A percentile compares a stretch with the other conserved stretches of the same genome.
These are phyloP conservation scores for Idaea straminata DNA, from an alignment of 2,888 invertebrate species.

Conservation along the genomic window DNA sequence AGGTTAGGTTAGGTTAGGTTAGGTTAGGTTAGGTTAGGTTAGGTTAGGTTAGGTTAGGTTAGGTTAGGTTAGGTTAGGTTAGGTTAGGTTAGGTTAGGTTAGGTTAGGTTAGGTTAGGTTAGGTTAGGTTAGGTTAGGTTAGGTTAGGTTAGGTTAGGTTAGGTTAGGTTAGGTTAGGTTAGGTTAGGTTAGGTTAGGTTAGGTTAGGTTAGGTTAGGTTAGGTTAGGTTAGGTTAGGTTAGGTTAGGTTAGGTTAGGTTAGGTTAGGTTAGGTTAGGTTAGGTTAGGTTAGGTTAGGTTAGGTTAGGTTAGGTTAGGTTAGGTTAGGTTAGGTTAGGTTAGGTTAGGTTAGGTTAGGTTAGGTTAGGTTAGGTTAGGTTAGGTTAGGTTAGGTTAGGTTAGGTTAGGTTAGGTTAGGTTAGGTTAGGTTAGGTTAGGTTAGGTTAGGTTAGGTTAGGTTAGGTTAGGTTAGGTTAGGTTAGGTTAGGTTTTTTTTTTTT, in stretches of 20 bases:
- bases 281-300: constrained; percentile 15
- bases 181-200: constrained; percentile 9
- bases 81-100: constrained; percentile 26
- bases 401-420: constrained; percentile 1
- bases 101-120: constrained; percentile 21
- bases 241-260: constrained; percentile 16
- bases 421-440: constrained; percentile 17
- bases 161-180: constrained; percentile 12
- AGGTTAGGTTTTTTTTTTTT: too few species aligned
- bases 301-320: constrained; percentile 12
- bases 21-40: constrained; percentile 21
- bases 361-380: constrained; percentile 12
- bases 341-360: constrained; percentile 13
- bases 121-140: constrained; percentile 12
- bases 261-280: constrained; percentile 16
- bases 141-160: constrained; percentile 14
- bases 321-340: constrained; percentile 15
- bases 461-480: constrained; percentile 17
- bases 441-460: constrained; percentile 17
- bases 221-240: constrained; percentile 15
- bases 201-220: constrained; percentile 14
- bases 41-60: constrained; percentile 25
- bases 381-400: neutral
- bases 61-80: constrained; percentile 25
- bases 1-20: constrained; percentile 16